Evolutionary conservation across 2,797 vertebrate species (phyloP).

Genomic region (Okamejei kenojei): DNA sequence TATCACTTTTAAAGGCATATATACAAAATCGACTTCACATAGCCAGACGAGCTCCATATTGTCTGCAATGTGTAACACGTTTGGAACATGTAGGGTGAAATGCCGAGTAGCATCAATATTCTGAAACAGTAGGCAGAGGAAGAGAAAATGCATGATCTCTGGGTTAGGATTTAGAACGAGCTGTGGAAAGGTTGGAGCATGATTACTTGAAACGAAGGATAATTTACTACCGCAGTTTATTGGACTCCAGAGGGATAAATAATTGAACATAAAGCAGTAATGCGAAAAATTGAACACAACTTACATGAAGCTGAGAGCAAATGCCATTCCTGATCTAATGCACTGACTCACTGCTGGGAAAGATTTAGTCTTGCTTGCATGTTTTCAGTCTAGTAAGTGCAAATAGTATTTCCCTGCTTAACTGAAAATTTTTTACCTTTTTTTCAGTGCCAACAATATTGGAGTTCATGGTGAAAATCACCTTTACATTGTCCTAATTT

Average conservation of each 20-base stretch:
- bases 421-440: not conserved
- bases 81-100: not conserved
- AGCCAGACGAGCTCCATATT: not conserved
- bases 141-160: not conserved
- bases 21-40: not conserved
- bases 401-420: not conserved
- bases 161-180: not conserved
- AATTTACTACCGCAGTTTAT: not conserved
- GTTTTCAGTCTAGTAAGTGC: not conserved
- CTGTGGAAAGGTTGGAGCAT: not conserved
- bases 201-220: not conserved
- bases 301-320: not conserved
- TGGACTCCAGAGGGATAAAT: not conserved
- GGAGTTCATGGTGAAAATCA: not conserved
- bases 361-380: not conserved
- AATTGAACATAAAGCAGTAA: not conserved
- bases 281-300: not conserved
- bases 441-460: not conserved
- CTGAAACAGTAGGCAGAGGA: not conserved
- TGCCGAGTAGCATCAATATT: no score
- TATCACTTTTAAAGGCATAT: not conserved
- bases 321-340: not conserved
- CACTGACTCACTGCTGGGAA: not conserved
- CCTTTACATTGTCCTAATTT: not conserved
- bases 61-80: not conserved